A percentile compares a stretch with the other conserved stretches of the same genome.
These are phyloP conservation scores for Acipenser ruthenus DNA, from an alignment of 2,797 vertebrate species.

Conservation along the genomic window DNA sequence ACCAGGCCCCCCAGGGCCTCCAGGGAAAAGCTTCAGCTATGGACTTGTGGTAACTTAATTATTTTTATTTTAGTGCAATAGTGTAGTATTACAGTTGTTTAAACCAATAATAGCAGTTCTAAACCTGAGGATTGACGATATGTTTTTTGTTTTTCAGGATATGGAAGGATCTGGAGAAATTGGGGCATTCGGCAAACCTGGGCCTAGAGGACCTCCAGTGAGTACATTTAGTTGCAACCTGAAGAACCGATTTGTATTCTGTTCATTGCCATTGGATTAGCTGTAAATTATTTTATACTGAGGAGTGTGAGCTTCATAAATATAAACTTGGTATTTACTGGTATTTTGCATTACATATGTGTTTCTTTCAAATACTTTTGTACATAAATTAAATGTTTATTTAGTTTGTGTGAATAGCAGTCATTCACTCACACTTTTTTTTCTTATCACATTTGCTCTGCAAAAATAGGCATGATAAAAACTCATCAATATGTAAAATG, in stretches of 20 bases:
- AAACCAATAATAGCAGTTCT: not conserved
- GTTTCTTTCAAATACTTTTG: too few relatives aligned
- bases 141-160: constrained; percentile 57
- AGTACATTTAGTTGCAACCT: constrained; percentile 10
- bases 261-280: too few relatives aligned
- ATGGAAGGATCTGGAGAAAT: constrained; percentile 69
- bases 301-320: too few relatives aligned
- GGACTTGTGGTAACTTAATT: constrained; percentile 66
- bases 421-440: too few relatives aligned
- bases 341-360: too few relatives aligned
- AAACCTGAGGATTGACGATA: not conserved
- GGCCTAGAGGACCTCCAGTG: constrained; percentile 58
- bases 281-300: too few relatives aligned
- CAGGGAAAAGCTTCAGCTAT: constrained; percentile 30
- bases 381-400: too few relatives aligned
- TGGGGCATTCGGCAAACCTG: constrained; percentile 33
- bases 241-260: not conserved
- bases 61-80: constrained; percentile 8
- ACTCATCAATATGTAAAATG: too few relatives aligned
- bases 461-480: too few relatives aligned
- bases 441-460: too few relatives aligned
- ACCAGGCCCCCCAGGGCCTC: constrained; percentile 66
- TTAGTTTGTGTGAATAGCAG: too few relatives aligned
- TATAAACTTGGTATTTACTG: too few relatives aligned
- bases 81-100: not conserved